Evolutionary conservation across 2,113 vertebrate species (phyloP).

Genomic region (Periophthalmus modestus): DNA sequence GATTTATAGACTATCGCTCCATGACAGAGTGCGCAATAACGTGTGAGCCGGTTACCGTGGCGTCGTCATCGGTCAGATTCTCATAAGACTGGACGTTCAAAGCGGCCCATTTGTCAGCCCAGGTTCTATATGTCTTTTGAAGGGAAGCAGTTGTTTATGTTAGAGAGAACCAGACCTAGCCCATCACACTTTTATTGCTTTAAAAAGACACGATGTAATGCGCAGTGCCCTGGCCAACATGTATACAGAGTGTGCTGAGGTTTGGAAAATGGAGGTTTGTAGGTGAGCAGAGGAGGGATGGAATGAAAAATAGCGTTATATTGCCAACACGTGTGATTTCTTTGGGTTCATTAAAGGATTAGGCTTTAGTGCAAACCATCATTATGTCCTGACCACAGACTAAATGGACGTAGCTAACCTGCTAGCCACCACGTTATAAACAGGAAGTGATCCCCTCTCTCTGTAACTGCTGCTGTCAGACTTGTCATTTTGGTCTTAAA

Average conservation of each 20-base stretch:
- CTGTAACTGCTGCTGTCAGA: too few species aligned
- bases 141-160: conserved; percentile 57
- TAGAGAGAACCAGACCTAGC: conserved; percentile 52
- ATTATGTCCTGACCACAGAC: too few species aligned
- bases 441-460: too few species aligned
- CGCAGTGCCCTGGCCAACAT: conserved; percentile 29
- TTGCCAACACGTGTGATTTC: not conserved
- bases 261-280: conserved; percentile 9
- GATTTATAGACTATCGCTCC: conserved; percentile 18
- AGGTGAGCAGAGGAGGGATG: conserved; percentile 3
- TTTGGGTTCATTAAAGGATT: too few species aligned
- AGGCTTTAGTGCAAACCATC: too few species aligned
- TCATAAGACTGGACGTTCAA: conserved; percentile 26
- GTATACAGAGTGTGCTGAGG: conserved; percentile 22
- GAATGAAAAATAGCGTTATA: not conserved
- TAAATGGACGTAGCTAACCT: too few species aligned
- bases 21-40: conserved; percentile 19
- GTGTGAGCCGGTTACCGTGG: conserved; percentile 40
- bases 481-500: too few species aligned
- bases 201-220: conserved; percentile 36
- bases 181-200: conserved; percentile 46
- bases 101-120: conserved; percentile 42
- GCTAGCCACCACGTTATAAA: too few species aligned
- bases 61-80: conserved; percentile 41
- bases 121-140: conserved; percentile 35